A percentile compares a stretch with the other conserved stretches of the same genome.
Evolutionary conservation across 2,113 vertebrate genomes (phyloP).

Genomic region (Catagonus wagneri): DNA sequence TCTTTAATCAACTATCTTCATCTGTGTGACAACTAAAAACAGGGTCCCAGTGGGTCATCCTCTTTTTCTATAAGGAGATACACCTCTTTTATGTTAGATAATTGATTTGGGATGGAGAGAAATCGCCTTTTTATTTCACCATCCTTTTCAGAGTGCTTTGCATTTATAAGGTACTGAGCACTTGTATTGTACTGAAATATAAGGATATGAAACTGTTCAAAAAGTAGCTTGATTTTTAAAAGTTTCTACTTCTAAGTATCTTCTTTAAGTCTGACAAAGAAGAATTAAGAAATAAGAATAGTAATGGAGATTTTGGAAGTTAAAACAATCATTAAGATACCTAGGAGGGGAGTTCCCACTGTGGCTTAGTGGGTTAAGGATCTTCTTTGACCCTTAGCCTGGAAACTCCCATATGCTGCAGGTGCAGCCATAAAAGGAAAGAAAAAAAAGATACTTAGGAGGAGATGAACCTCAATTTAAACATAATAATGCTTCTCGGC

Average conservation of each 20-base stretch:
- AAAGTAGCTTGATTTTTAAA: slow-evolving; percentile 47
- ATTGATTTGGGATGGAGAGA: neutral
- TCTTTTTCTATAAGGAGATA: neutral
- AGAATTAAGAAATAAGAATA: neutral
- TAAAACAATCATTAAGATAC: slow-evolving; percentile 19
- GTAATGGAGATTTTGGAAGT: slow-evolving; percentile 6
- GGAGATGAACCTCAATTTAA: neutral
- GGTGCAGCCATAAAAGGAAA: too few species aligned
- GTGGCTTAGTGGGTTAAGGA: too few species aligned
- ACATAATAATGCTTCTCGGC: neutral
- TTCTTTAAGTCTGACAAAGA: slow-evolving; percentile 12
- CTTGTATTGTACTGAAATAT: neutral
- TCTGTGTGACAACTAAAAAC: neutral
- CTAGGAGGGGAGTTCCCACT: neutral
- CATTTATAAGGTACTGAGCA: neutral
- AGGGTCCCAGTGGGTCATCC: neutral
- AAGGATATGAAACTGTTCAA: slow-evolving; percentile 15
- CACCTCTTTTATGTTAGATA: neutral
- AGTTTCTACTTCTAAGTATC: neutral
- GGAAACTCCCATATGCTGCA: too few species aligned
- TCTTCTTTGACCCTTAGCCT: too few species aligned
- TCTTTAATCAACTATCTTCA: neutral
- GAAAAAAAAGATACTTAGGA: neutral
- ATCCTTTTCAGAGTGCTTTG: slow-evolving; percentile 24
- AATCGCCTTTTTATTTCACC: neutral